Conservation (phyloP, 2,888 invertebrate species). For the Congeria kusceri region DNA sequence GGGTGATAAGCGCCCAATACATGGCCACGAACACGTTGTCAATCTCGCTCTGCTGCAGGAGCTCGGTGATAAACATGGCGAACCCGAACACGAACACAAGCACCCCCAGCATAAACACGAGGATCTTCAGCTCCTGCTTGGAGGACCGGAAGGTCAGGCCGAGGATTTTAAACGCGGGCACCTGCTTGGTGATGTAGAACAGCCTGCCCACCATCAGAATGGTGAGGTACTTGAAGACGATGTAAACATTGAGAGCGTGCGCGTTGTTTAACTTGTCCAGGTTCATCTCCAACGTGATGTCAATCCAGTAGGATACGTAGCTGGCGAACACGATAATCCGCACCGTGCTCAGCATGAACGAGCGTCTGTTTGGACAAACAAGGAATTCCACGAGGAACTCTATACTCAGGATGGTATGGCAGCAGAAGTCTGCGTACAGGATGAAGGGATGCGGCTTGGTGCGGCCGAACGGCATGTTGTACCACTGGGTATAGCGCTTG, state of each 20-base stretch:
- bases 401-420: background rate
- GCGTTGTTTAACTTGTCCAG: background rate
- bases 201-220: conserved; percentile 1
- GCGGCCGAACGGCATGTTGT: background rate
- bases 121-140: conserved; percentile 18
- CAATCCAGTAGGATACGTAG: conserved; percentile 9
- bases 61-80: conserved; percentile 10
- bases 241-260: background rate
- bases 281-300: background rate
- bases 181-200: conserved; percentile 3
- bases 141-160: conserved; percentile 1
- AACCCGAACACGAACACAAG: conserved; percentile 16
- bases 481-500: background rate
- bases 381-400: background rate
- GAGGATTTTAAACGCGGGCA: conserved; percentile 2
- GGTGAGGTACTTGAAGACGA: background rate
- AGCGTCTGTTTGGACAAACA: conserved; percentile 1
- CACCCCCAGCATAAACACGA: conserved; percentile 11
- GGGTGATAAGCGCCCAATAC: conserved; percentile 40
- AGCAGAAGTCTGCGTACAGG: background rate
- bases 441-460: background rate
- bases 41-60: conserved; percentile 5
- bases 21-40: conserved; percentile 23
- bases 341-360: background rate
- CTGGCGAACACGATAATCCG: conserved; percentile 6